Conservation (phyloP, 2,888 invertebrate genomes). For the Drosophila mettleri region DNA sequence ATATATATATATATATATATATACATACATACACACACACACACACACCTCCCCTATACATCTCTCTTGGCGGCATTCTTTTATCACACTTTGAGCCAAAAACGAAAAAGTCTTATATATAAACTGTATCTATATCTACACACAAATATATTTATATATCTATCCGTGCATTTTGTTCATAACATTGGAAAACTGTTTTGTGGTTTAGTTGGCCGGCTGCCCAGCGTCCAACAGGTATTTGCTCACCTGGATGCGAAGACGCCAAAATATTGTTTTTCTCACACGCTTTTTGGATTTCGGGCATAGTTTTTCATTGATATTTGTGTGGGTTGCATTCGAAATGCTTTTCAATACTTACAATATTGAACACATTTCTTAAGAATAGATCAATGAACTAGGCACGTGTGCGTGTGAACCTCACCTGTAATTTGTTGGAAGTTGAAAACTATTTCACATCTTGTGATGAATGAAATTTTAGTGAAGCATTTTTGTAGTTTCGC, state of each 20-base stretch:
- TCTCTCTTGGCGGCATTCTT: slow-evolving; percentile 49
- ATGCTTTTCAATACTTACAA: slow-evolving; percentile 8
- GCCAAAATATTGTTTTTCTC: slow-evolving; percentile 11
- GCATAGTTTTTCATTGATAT: slow-evolving; percentile 8
- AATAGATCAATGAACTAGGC: slow-evolving; percentile 13
- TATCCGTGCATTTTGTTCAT: slow-evolving; percentile 22
- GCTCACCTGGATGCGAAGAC: no score
- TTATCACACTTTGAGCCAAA: slow-evolving; percentile 46
- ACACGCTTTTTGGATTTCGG: slow-evolving; percentile 7
- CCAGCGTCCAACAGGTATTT: slow-evolving; percentile 11
- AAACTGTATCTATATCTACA: neutral
- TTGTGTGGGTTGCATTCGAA: slow-evolving; percentile 11
- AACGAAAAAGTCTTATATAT: slow-evolving; percentile 2
- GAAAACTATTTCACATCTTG: neutral
- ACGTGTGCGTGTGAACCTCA: neutral
- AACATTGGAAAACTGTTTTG: slow-evolving; percentile 1
- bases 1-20: neutral
- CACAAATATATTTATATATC: neutral
- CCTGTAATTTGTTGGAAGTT: neutral
- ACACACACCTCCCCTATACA: neutral
- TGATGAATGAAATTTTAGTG: neutral
- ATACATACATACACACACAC: neutral
- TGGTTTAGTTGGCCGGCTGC: slow-evolving; percentile 3
- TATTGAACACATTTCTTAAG: neutral
- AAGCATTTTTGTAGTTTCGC: neutral